These are phyloP conservation scores for Agrilus cyanescens DNA, from an alignment of 2,888 invertebrate species.

Conservation along the genomic window DNA sequence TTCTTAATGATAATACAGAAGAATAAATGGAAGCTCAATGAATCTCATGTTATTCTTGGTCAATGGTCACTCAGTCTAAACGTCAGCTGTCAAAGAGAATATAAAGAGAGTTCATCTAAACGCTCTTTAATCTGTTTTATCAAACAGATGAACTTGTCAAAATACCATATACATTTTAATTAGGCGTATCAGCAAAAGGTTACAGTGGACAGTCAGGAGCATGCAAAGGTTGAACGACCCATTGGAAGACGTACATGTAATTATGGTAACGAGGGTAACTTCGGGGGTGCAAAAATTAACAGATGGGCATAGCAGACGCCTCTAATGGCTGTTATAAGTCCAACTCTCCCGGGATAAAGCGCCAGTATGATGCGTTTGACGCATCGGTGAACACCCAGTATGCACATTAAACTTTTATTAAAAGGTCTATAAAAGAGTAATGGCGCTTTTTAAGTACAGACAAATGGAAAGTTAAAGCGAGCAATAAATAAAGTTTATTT, in stretches of 20 bases:
- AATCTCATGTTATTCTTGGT: too few species aligned
- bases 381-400: constrained; percentile 27
- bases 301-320: constrained; percentile 38
- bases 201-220: constrained; percentile 11
- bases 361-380: constrained; percentile 25
- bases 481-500: too few species aligned
- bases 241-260: constrained; percentile 20
- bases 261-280: constrained; percentile 21
- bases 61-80: background rate
- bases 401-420: background rate
- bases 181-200: constrained; percentile 29
- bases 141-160: constrained; percentile 23
- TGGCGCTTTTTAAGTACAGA: too few species aligned
- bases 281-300: constrained; percentile 37
- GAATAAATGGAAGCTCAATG: too few species aligned
- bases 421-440: too few species aligned
- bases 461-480: too few species aligned
- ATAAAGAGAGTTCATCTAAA: background rate
- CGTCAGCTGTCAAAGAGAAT: background rate
- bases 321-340: constrained; percentile 28
- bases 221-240: background rate
- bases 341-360: constrained; percentile 15
- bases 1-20: too few species aligned
- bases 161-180: constrained; percentile 35
- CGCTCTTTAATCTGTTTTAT: constrained; percentile 2